Base-by-base conservation (phyloP, 2,797 vertebrate genomes). In the Sebastes glaucus region DNA sequence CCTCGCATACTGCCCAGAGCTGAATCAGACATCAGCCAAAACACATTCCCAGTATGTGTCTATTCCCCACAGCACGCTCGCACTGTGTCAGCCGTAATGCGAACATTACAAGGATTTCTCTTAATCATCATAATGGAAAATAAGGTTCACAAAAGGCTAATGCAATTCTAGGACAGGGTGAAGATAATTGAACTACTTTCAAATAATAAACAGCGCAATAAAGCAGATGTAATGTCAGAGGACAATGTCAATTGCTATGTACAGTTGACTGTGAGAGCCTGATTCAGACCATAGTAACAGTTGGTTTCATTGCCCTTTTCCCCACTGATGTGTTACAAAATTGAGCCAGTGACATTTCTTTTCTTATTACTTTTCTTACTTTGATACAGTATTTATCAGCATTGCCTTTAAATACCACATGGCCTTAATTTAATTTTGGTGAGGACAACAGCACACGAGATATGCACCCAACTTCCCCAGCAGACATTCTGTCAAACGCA, bases 131-230 rank as follows among this genome's bases (percentile, higher is more conserved):
- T 38, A 49, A 79, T 74, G 62, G 25, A 42, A 72, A 88, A 52
- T 4, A 72, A 61, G 80, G 84, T 86, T 81, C 77, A 82, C 57
- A 42, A 53, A 73, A 89, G 80, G 83, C 74, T 82, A 90, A 93
- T 89, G 84, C 68, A 65, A 80, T 88, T 85, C 75, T 22, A 75
- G 61, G 49, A 83, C 82, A 71, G 27, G 33, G 66, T 35, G 46
- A 61, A 46, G 55, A 74, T 84, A 86, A 85, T 82, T 85, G 46
- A 78, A 81, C 28, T 56, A 49, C 27, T 66, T 80, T 80, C 8
- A 66, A 74, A 80, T 67, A 85, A 63, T 35, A 84, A 78, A 77
- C 56, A 78, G 60, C 6, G 71, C 32, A 75, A 52, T 81, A 57
- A 77, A 55, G 53, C 53, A 68, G 49, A 59, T 27, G 16, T 59